Evolutionary conservation across 2,797 vertebrate species (phyloP).

Genomic region (Hydrolagus colliei): DNA sequence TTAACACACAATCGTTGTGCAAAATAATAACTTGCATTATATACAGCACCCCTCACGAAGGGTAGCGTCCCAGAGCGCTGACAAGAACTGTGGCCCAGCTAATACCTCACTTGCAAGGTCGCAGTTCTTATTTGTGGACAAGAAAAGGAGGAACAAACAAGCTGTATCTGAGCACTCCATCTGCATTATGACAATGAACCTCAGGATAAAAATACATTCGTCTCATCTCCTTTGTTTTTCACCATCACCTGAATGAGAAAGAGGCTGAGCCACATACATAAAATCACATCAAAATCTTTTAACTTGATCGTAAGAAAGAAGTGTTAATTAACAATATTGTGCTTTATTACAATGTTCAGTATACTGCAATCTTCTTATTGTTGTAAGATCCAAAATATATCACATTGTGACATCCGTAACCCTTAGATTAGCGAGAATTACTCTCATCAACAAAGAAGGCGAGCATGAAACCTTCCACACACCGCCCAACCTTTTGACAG

Average conservation of each 20-base stretch:
- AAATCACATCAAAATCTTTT: conserved; percentile 21
- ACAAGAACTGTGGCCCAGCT: too few species aligned
- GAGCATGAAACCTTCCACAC: conserved; percentile 11
- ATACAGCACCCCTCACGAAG: too few species aligned
- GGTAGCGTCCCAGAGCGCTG: too few species aligned
- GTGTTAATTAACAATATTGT: conserved; percentile 11
- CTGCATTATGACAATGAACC: too few species aligned
- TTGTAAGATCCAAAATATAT: conserved; percentile 3
- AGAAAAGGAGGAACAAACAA: too few species aligned
- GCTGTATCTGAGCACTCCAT: too few species aligned
- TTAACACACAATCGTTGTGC: too few species aligned
- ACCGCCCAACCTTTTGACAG: conserved; percentile 11
- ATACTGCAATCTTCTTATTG: conserved; percentile 20
- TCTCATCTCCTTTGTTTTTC: neutral
- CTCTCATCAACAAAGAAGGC: conserved; percentile 19
- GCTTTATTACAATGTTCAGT: neutral
- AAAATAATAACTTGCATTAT: too few species aligned
- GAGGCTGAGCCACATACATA: neutral
- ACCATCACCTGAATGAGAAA: neutral
- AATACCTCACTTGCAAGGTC: too few species aligned
- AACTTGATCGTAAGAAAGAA: conserved; percentile 3
- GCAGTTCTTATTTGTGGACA: too few species aligned
- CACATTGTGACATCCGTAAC: conserved; percentile 31
- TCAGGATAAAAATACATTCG: too few species aligned
- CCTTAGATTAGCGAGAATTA: conserved; percentile 27